Evolutionary conservation across 2,113 vertebrate species (phyloP), one percentile per base, ranked within the genome.

Genomic region (Leptobrachium leishanense): DNA sequence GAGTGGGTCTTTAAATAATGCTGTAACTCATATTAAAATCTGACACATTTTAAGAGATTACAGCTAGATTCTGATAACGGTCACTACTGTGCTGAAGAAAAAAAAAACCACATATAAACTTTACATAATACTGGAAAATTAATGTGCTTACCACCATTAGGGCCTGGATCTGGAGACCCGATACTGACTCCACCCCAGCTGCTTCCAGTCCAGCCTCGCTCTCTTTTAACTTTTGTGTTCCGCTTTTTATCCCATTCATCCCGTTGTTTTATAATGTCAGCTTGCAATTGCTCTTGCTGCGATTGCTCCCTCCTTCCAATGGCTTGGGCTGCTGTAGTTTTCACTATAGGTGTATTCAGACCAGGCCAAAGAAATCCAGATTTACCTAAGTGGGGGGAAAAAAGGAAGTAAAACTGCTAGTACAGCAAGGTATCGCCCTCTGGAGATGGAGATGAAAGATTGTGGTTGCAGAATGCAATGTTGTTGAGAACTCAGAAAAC

Each of bases 321-420:
- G 53, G 42, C 15, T 88, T 93, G 94, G 10, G 92, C 0, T 0
- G 1, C 63, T 10, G 95, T 94, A 10, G 86, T 87, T 84, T 84
- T 93, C 57, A 91, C 0, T 12, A 99, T n/a, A 0, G 95, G 92
- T 39, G 81, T 2, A 71, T 98, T 99, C 43, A 99, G 90, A 8
- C 97, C 97, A 8, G 96, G 97, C 98, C 98, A 99, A 55, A 99
- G 92, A 82, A 93, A 95, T 44, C 97, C 97, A 12, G 82, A 93
- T 2, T 81, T 92, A 63, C 97, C 98, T 99, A 31, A 31, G 20
- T 31, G 82, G 39, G 82, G 82, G 55, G 67, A 73, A 4, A 0
- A 59, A 6, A 40, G 39, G 6, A 73, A 62, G 5, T 12, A 43
- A 20, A 9, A 73, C 7, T 70, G 6, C 3, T 31, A 9, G n/a